Conservation (phyloP, 2,888 invertebrate genomes). For the Platypus cylindrus region DNA sequence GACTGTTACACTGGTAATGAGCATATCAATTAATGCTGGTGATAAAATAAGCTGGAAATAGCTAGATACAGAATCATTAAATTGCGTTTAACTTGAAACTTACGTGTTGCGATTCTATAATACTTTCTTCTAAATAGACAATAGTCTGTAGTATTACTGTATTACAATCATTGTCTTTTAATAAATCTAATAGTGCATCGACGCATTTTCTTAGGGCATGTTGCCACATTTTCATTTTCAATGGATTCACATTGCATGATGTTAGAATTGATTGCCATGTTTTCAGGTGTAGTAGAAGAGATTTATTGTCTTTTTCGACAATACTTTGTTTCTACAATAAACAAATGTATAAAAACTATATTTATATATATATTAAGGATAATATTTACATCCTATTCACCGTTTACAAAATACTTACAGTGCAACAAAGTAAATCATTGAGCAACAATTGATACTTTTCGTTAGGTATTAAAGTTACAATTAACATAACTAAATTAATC, state of each 20-base stretch:
- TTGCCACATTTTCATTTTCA: slow-evolving; percentile 25
- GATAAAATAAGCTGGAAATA: slow-evolving; percentile 27
- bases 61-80: background rate
- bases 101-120: slow-evolving; percentile 28
- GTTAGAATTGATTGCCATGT: slow-evolving; percentile 26
- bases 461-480: slow-evolving; percentile 26
- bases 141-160: slow-evolving; percentile 21
- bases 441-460: slow-evolving; percentile 25
- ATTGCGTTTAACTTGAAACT: slow-evolving; percentile 12
- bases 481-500: slow-evolving; percentile 25
- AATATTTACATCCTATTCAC: background rate
- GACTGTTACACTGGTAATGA: slow-evolving; percentile 22
- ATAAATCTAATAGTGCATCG: slow-evolving; percentile 18
- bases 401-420: slow-evolving; percentile 20
- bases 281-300: slow-evolving; percentile 17
- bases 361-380: background rate
- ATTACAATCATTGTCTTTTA: slow-evolving; percentile 9
- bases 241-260: slow-evolving; percentile 26
- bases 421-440: slow-evolving; percentile 22
- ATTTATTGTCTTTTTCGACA: slow-evolving; percentile 1
- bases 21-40: slow-evolving; percentile 24
- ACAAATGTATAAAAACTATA: slow-evolving; percentile 1
- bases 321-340: slow-evolving; percentile 9
- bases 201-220: slow-evolving; percentile 23
- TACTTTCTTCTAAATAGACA: slow-evolving; percentile 23